Evolutionary conservation across 2,113 vertebrate genomes (phyloP).

Genomic region (Cochlearius cochlearius): DNA sequence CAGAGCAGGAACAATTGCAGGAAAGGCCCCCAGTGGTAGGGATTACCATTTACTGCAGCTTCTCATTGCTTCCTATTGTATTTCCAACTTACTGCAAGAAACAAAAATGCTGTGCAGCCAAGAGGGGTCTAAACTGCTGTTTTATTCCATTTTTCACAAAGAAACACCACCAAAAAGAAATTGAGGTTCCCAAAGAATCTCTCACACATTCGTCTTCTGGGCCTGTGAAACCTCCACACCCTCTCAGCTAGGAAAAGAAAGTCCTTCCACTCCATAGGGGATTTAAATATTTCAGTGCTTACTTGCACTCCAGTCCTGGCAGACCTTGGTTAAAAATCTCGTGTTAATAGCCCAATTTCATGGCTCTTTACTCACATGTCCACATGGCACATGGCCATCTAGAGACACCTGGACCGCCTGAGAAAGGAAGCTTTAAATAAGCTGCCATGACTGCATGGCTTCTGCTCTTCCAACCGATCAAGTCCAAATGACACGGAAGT

Average conservation of each 20-base stretch:
- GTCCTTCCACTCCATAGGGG: not conserved
- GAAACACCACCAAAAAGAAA: not conserved
- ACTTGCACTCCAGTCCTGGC: not conserved
- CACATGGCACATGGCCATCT: not conserved
- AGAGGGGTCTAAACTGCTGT: not conserved
- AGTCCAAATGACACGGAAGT: not conserved
- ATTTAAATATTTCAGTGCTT: not conserved
- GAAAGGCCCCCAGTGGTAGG: not conserved
- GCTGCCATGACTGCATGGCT: not conserved
- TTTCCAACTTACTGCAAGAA: not conserved
- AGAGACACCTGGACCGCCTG: not conserved
- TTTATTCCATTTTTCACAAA: not conserved
- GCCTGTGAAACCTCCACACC: not conserved
- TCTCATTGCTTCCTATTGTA: not conserved
- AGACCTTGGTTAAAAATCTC: slow-evolving; percentile 4
- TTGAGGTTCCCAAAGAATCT: not conserved
- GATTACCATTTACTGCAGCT: not conserved
- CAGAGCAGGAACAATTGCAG: not conserved
- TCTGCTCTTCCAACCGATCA: not conserved
- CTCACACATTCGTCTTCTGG: not conserved
- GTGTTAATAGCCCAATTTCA: not conserved
- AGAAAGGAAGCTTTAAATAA: not conserved
- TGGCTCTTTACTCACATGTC: not conserved
- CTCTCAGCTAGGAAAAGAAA: not conserved
- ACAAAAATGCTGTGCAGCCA: not conserved